Percentiles rank a stretch among this genome's conserved stretches.
Evolutionary conservation across 2,113 vertebrate species (phyloP).

Genomic region (Lethenteron reissneri): DNA sequence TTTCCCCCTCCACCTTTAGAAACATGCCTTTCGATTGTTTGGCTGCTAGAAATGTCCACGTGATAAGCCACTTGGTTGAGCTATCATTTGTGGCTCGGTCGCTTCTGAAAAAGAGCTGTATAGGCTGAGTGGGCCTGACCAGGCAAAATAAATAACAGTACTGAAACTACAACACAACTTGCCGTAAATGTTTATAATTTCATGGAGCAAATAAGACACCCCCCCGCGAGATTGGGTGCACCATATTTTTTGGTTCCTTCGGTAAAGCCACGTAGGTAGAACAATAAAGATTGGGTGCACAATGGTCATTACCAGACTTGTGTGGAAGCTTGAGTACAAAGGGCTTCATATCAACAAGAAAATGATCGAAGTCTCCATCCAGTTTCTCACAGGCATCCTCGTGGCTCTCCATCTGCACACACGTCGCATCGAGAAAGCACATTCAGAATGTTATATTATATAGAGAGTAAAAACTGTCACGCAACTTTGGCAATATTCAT

Average conservation of each 20-base stretch:
- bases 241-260: background rate
- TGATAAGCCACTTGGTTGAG: too few species aligned
- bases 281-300: background rate
- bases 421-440: too few species aligned
- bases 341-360: slow-evolving; percentile 62
- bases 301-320: slow-evolving; percentile 37
- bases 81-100: too few species aligned
- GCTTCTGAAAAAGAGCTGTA: too few species aligned
- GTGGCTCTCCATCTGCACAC: slow-evolving; percentile 25
- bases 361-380: slow-evolving; percentile 57
- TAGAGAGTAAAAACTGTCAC: too few species aligned
- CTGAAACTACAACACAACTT: background rate
- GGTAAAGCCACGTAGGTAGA: background rate
- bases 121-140: background rate
- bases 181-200: background rate
- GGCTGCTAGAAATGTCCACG: too few species aligned
- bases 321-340: slow-evolving; percentile 42
- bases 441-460: too few species aligned
- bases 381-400: slow-evolving; percentile 40
- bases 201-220: too few species aligned
- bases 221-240: background rate
- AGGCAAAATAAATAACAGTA: slow-evolving; percentile 1
- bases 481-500: too few species aligned
- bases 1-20: too few species aligned
- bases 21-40: too few species aligned